Percentiles rank a stretch among this genome's conserved stretches.
Evolutionary conservation across 2,113 vertebrate species (phyloP).

Genomic region (Aphelocoma coerulescens): DNA sequence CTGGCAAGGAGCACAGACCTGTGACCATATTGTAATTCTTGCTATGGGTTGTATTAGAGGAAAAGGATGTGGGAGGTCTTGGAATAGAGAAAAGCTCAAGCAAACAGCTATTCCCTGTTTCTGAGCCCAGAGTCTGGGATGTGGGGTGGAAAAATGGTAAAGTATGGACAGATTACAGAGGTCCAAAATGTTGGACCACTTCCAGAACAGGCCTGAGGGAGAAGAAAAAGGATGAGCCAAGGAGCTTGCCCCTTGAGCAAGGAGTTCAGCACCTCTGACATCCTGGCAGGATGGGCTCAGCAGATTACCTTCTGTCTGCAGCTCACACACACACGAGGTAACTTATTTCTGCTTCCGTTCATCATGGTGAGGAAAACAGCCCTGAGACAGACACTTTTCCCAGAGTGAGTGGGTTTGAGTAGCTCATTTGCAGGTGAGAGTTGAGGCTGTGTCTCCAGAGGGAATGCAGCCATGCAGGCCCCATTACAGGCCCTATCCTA

Average conservation of each 20-base stretch:
- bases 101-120: background rate
- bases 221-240: background rate
- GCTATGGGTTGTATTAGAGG: background rate
- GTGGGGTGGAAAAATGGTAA: background rate
- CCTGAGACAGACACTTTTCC: background rate
- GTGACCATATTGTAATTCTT: constrained; percentile 4
- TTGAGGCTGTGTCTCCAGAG: background rate
- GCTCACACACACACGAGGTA: background rate
- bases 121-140: background rate
- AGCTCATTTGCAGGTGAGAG: background rate
- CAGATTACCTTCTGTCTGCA: background rate
- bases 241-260: background rate
- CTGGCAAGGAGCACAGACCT: background rate
- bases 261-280: background rate
- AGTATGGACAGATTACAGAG: background rate
- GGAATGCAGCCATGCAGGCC: background rate
- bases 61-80: constrained; percentile 52
- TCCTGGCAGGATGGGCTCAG: background rate
- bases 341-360: background rate
- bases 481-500: background rate
- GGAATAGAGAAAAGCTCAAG: background rate
- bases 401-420: background rate
- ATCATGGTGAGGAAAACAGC: background rate
- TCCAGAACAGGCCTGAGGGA: background rate
- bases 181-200: background rate